phyloP scores from a whole-genome alignment of 2,888 invertebrate genomes.

The Onthophagus sagittarius region DNA sequence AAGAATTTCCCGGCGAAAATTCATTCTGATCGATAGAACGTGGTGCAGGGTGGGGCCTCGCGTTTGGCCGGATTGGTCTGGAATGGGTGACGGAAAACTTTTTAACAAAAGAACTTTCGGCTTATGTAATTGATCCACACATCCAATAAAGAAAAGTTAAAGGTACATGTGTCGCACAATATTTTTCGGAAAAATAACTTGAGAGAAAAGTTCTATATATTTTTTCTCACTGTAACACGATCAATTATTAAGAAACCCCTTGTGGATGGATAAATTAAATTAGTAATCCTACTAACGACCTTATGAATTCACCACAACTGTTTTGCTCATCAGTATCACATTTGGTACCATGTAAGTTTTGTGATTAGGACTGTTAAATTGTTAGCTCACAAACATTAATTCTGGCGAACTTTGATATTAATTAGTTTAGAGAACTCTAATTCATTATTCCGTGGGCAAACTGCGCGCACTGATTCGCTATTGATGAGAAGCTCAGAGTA shows the following conservation, averaged over 20 bases:
- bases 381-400: neutral
- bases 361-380: neutral
- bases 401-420: neutral
- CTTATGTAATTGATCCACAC: neutral
- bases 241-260: too few species aligned
- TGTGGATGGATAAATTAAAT: neutral
- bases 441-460: neutral
- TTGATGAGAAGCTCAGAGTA: neutral
- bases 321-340: neutral
- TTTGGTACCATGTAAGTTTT: neutral
- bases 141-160: neutral
- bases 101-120: neutral
- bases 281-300: neutral
- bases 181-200: neutral
- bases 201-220: neutral
- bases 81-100: neutral
- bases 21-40: neutral
- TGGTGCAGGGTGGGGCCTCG: neutral
- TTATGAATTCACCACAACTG: neutral
- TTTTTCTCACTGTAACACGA: too few species aligned
- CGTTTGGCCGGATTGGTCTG: neutral
- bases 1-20: neutral
- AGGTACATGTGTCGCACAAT: neutral
- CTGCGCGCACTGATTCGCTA: neutral
- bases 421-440: neutral